Base-by-base conservation (phyloP, 2,113 vertebrate species). In the Pogona vitticeps region DNA sequence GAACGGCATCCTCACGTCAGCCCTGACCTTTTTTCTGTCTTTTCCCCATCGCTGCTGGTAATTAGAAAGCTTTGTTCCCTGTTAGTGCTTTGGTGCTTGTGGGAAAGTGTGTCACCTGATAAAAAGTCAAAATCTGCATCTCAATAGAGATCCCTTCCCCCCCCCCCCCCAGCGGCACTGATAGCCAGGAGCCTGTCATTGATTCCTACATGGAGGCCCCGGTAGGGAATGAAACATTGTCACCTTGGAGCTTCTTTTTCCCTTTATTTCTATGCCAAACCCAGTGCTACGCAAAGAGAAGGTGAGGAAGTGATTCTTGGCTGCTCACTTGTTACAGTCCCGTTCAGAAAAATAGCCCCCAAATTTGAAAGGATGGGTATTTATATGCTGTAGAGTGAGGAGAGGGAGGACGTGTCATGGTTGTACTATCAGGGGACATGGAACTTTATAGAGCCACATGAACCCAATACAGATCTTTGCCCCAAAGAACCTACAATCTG, bases 51-150 rank as follows among this genome's bases (percentile, higher is more conserved):
- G 14, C 63, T 36, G 42, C 73, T 78, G 76, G 65, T 83, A 88
- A 88, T 82, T 77, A 78, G 75, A 88, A 83, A 79, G 56, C 40
- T 84, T 84, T 58, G 56, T 26, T 84, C 87, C 68, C 52, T 3
- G 46, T 33, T 52, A 52, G 46, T 52, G 46, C 46, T 10, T 10
- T 72, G 31, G 33, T 61, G n/a, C 68, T 88, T 73, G 17, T 23
- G 40, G 82, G 71, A 86, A 82, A 81, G n/a, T 75, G 40, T 87
- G 42, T 81, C 84, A 78, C 75, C 75, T 68, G 84, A 56, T 68
- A 63, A 85, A 85, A 85, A 85, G 84, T 85, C 85, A 82, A 61
- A 84, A 84, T 65, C 68, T 63, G 65, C 76, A 84, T 79, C 81
- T 88, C 76, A 79, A 65, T 52, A 65, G 76, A 72, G 67, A 63